Conservation (phyloP, 2,797 vertebrate genomes). For the Pempheris klunzingeri region DNA sequence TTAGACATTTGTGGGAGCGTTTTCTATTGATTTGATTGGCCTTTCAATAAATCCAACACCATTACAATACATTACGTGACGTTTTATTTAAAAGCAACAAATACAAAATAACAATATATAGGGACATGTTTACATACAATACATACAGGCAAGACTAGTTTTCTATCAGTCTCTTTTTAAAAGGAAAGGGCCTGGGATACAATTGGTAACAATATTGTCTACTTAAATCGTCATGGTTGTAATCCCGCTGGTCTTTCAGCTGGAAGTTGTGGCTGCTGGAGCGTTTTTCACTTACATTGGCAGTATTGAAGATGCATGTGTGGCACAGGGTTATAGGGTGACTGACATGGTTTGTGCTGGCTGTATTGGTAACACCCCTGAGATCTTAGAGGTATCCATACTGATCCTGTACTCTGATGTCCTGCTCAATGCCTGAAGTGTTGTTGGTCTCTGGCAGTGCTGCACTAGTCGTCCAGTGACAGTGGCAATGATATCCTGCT, state of each 20-base stretch:
- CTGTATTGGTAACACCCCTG: slow-evolving; percentile 83
- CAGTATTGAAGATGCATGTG: slow-evolving; percentile 80
- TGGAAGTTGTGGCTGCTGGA: slow-evolving; percentile 51
- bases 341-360: slow-evolving; percentile 82
- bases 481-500: slow-evolving; percentile 64
- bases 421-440: slow-evolving; percentile 60
- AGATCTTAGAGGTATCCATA: slow-evolving; percentile 81
- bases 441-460: slow-evolving; percentile 74
- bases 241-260: slow-evolving; percentile 74
- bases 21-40: neutral
- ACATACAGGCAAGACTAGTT: slow-evolving; percentile 84
- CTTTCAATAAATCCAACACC: slow-evolving; percentile 61
- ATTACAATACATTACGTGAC: slow-evolving; percentile 81
- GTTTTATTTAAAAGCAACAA: slow-evolving; percentile 88
- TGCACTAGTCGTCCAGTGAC: slow-evolving; percentile 67
- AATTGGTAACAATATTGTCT: slow-evolving; percentile 67
- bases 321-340: slow-evolving; percentile 73
- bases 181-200: slow-evolving; percentile 70
- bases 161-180: slow-evolving; percentile 75
- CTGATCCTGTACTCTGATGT: slow-evolving; percentile 68
- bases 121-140: slow-evolving; percentile 82
- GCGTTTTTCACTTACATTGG: slow-evolving; percentile 74
- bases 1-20: slow-evolving; percentile 1
- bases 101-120: slow-evolving; percentile 89
- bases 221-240: slow-evolving; percentile 63